These are phyloP conservation scores for Fundulus diaphanus DNA, from an alignment of 2,797 vertebrate genomes.

Conservation along the genomic window DNA sequence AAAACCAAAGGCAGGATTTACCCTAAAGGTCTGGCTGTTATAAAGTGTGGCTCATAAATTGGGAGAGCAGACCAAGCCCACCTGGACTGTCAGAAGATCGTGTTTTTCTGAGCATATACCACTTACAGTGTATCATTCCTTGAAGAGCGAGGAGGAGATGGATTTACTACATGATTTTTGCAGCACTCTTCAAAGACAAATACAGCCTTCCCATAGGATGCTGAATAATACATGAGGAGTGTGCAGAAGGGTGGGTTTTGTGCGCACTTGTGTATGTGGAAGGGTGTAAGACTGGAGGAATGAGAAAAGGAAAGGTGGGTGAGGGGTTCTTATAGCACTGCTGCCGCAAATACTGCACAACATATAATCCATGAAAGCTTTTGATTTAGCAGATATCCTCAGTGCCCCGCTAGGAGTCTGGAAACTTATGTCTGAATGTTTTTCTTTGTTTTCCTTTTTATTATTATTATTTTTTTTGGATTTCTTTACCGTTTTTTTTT, in stretches of 20 bases:
- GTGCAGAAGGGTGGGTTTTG: constrained; percentile 55
- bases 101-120: constrained; percentile 54
- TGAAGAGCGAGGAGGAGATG: constrained; percentile 65
- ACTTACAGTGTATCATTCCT: constrained; percentile 58
- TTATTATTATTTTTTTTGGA: too few species aligned
- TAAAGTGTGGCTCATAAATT: constrained; percentile 10
- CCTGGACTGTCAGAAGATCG: constrained; percentile 49
- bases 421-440: constrained; percentile 46
- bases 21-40: constrained; percentile 37
- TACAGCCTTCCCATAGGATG: constrained; percentile 69
- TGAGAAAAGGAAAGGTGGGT: constrained; percentile 19
- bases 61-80: constrained; percentile 45
- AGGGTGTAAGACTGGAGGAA: constrained; percentile 13
- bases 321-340: constrained; percentile 60
- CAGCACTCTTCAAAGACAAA: constrained; percentile 77
- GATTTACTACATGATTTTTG: constrained; percentile 71
- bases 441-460: constrained; percentile 39
- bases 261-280: constrained; percentile 31
- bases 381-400: constrained; percentile 73
- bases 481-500: background rate
- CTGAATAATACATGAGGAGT: constrained; percentile 83
- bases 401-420: constrained; percentile 63
- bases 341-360: constrained; percentile 60
- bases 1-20: constrained; percentile 50
- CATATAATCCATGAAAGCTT: constrained; percentile 69